Evolutionary conservation across 2,888 invertebrate species (phyloP).

Genomic region (Timema podura): DNA sequence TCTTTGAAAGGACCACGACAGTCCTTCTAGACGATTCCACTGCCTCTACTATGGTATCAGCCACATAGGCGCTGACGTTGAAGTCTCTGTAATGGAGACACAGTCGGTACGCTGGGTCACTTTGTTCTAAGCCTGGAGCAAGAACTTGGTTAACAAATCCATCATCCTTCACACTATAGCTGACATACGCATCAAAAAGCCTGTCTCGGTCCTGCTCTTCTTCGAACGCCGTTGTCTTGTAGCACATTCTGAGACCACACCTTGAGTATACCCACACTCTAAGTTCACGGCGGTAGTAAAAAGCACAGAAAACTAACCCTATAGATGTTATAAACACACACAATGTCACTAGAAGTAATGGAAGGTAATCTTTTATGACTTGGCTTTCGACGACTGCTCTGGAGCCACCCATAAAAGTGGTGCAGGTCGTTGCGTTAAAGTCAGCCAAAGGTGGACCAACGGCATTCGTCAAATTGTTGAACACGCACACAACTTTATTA

Average conservation of each 20-base stretch:
- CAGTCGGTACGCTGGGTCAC: constrained; percentile 71
- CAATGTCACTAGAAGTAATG: constrained; percentile 70
- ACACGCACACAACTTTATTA: constrained; percentile 68
- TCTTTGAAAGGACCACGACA: constrained; percentile 84
- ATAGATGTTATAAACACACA: constrained; percentile 74
- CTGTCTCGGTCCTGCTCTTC: constrained; percentile 71
- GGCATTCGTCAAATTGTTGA: constrained; percentile 67
- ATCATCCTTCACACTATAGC: constrained; percentile 91
- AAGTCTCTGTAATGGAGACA: constrained; percentile 91
- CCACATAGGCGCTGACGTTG: constrained; percentile 81
- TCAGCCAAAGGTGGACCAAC: constrained; percentile 68
- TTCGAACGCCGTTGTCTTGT: constrained; percentile 74
- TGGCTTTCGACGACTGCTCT: constrained; percentile 60
- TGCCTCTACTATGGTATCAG: constrained; percentile 89
- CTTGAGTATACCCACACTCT: constrained; percentile 83
- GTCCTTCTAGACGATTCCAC: constrained; percentile 87
- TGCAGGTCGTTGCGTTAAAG: constrained; percentile 74
- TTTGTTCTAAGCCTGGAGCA: constrained; percentile 79
- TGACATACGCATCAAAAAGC: constrained; percentile 91
- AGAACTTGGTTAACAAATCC: constrained; percentile 85
- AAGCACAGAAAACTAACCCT: constrained; percentile 69
- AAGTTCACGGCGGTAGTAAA: constrained; percentile 76
- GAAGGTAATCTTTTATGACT: constrained; percentile 78
- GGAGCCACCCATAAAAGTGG: constrained; percentile 65
- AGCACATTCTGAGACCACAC: constrained; percentile 81